Base-by-base conservation (phyloP, 2,888 invertebrate genomes). In the Aproaerema taeniolella region DNA sequence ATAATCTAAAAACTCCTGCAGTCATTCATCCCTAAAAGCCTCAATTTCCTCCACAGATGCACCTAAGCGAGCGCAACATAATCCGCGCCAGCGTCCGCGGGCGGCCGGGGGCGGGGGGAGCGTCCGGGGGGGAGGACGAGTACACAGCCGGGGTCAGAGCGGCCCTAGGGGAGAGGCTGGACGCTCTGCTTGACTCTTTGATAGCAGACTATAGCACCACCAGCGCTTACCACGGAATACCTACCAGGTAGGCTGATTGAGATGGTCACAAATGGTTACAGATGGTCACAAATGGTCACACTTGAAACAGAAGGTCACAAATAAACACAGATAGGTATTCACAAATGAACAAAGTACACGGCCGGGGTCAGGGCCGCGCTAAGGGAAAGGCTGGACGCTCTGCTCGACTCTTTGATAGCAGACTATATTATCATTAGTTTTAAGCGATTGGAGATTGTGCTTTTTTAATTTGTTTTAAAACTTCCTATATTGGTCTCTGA, bases 61-160 rank as follows among this genome's bases (percentile, higher is more conserved):
- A 93, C 68, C 77, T 94, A 12, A 88, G 89, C 46, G 93, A 93
- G 58, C 92, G 92, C 56, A 93, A 94, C 69, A 90, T 93, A 52
- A 83, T 86, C 50, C 81, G 90, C 88, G 61, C 89, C 87, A 90
- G 70, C 38, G 53, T 83, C 2, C 79, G 82, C 49, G 89, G 28
- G 8, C 34, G 89, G 17, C 91, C 91, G 1, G 37, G 30, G 83
- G 20, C 15, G 15, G 10, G n/a, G n/a, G n/a, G n/a, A n/a, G n/a
- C n/a, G 33, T 2, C n/a, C 11, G 24, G 2, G 9, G 81, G n/a
- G 14, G 87, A 89, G 31, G 91, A 92, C 53, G 89, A 90, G 48
- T 93, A 93, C 75, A 85, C 92, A 20, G 80, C 88, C 32, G 88
- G 90, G 35, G 89, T 93, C 12, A 87, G 89, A 15, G 77, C 85